phyloP scores from a whole-genome alignment of 2,113 vertebrate genomes.

The Micromys minutus region DNA sequence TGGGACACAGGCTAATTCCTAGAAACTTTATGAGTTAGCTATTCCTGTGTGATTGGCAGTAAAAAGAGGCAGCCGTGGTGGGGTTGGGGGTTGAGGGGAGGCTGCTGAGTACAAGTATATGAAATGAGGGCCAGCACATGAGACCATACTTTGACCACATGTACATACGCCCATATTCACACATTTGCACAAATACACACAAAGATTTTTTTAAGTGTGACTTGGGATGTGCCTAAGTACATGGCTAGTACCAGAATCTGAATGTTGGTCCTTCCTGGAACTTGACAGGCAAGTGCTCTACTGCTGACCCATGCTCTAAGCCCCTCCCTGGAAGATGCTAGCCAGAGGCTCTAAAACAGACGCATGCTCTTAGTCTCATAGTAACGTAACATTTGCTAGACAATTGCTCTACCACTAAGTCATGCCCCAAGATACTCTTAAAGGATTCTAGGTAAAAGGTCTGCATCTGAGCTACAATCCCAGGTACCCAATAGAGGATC shows the following conservation, averaged over 20 bases:
- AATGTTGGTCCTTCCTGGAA: not conserved
- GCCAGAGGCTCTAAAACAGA: not conserved
- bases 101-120: no score
- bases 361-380: not conserved
- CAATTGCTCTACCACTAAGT: not conserved
- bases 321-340: not conserved
- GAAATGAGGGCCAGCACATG: not conserved
- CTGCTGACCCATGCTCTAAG: not conserved
- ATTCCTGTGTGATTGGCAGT: not conserved
- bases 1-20: no score
- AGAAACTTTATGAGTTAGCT: not conserved
- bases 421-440: not conserved
- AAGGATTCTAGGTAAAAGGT: not conserved
- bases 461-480: not conserved
- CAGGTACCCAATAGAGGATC: not conserved
- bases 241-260: not conserved
- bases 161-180: not conserved
- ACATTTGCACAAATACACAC: not conserved
- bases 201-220: not conserved
- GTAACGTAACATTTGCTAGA: not conserved
- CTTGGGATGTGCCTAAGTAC: no score
- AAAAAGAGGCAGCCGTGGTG: no score
- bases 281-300: not conserved
- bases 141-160: not conserved
- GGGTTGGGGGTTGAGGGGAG: no score